Percentiles rank a stretch among this genome's conserved stretches.
Conservation (phyloP, 1,140 invertebrate genomes). For the Drosophila setifemur region DNA sequence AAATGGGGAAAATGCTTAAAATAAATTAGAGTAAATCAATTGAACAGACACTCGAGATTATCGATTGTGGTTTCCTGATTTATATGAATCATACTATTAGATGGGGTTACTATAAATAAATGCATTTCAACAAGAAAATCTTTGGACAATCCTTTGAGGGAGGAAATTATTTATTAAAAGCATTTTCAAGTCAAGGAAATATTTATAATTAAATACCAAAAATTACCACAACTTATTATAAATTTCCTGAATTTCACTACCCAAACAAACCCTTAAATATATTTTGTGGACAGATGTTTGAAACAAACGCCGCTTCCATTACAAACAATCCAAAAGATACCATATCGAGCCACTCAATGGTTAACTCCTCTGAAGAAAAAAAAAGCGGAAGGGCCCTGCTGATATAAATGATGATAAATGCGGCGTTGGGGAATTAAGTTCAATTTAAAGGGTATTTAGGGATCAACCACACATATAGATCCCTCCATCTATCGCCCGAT, state of each 20-base stretch:
- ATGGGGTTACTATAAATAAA: constrained; percentile 3
- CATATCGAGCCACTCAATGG: constrained; percentile 19
- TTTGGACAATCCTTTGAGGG: too few relatives aligned
- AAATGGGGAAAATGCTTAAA: constrained; percentile 8
- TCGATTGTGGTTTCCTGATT: constrained; percentile 7
- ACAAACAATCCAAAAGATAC: constrained; percentile 9
- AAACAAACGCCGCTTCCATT: constrained; percentile 1
- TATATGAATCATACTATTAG: constrained; percentile 9
- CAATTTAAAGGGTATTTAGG: constrained; percentile 68
- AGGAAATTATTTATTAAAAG: too few relatives aligned
- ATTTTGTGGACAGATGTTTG: constrained; percentile 22
- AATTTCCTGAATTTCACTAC: too few relatives aligned
- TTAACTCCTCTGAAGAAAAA: constrained; percentile 16
- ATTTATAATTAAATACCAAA: too few relatives aligned
- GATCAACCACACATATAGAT: constrained; percentile 35
- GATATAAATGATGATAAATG: constrained; percentile 65
- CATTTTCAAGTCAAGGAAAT: too few relatives aligned
- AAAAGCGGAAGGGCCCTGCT: constrained; percentile 17
- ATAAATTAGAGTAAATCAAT: constrained; percentile 33
- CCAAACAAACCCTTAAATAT: neutral
- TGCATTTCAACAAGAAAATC: neutral
- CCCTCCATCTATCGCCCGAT: constrained; percentile 18
- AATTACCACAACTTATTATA: too few relatives aligned
- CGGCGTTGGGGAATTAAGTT: constrained; percentile 46
- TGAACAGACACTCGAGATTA: constrained; percentile 18